Conservation (phyloP, 2,113 vertebrate species). For the Nothoprocta pentlandii region DNA sequence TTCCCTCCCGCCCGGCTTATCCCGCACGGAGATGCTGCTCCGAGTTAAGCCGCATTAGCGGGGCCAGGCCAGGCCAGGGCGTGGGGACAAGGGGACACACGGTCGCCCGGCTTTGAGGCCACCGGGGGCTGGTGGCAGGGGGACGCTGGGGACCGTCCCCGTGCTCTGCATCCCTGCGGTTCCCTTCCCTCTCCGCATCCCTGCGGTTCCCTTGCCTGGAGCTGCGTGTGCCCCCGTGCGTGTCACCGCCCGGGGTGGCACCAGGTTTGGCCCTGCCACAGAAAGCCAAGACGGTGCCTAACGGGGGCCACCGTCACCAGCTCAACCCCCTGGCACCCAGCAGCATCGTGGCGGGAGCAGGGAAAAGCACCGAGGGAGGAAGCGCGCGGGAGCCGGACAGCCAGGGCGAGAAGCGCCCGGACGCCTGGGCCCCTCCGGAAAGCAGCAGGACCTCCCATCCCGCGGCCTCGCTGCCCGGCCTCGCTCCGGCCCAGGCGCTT, state of each 20-base stretch:
- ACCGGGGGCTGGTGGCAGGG: background rate
- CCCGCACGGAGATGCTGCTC: background rate
- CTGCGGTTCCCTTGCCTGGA: background rate
- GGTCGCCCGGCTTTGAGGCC: background rate
- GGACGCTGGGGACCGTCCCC: rapidly evolving
- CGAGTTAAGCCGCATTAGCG: conserved; percentile 43
- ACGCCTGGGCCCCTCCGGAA: too few relatives aligned
- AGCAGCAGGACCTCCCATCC: too few relatives aligned
- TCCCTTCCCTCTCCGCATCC: background rate
- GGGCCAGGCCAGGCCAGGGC: conserved; percentile 3
- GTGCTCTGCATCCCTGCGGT: rapidly evolving
- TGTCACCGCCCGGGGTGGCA: background rate
- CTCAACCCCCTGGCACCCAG: background rate
- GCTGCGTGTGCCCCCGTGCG: background rate
- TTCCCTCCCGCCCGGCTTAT: conserved; percentile 66
- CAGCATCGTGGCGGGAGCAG: too few relatives aligned
- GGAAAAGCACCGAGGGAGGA: too few relatives aligned
- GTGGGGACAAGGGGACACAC: background rate
- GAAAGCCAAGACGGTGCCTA: background rate
- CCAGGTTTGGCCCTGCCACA: rapidly evolving
- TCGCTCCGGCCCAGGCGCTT: too few relatives aligned
- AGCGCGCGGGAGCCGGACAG: too few relatives aligned
- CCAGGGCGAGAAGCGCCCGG: too few relatives aligned
- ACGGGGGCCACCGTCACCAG: too few relatives aligned
- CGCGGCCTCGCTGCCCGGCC: too few relatives aligned